Evolutionary conservation across 2,888 invertebrate species (phyloP).

Genomic region (Endotricha flammealis): DNA sequence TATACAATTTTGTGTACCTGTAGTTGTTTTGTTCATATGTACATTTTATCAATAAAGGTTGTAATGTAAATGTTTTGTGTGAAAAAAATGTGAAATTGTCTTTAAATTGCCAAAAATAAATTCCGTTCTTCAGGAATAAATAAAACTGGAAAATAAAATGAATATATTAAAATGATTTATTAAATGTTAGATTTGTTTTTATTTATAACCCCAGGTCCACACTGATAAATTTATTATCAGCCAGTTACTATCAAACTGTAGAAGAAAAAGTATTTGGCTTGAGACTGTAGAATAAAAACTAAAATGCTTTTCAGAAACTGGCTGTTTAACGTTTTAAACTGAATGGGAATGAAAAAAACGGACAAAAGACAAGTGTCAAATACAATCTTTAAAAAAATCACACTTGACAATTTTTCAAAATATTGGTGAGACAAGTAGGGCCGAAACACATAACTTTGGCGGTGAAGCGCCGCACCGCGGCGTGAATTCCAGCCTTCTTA

Average conservation of each 20-base stretch:
- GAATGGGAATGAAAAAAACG: no score
- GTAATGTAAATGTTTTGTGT: constrained; percentile 23
- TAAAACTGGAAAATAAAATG: constrained; percentile 37
- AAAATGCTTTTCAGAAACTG: no score
- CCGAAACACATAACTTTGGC: no score
- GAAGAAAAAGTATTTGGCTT: no score
- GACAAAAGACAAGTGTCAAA: no score
- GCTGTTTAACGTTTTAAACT: no score
- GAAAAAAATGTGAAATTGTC: constrained; percentile 22
- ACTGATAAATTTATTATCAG: neutral
- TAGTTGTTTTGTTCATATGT: constrained; percentile 32
- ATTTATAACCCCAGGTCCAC: constrained; percentile 5
- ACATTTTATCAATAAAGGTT: constrained; percentile 34
- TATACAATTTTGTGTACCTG: constrained; percentile 43
- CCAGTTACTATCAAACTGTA: neutral
- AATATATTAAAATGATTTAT: constrained; percentile 48
- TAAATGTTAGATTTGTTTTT: constrained; percentile 34
- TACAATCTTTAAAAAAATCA: no score
- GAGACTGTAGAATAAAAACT: neutral
- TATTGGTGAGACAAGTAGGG: no score
- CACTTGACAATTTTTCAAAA: no score
- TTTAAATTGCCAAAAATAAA: constrained; percentile 34
- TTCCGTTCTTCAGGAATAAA: constrained; percentile 46
- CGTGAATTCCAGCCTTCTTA: no score
- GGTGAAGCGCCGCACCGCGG: no score